Conservation (phyloP, 2,888 invertebrate species). For the Diaprepes abbreviatus region DNA sequence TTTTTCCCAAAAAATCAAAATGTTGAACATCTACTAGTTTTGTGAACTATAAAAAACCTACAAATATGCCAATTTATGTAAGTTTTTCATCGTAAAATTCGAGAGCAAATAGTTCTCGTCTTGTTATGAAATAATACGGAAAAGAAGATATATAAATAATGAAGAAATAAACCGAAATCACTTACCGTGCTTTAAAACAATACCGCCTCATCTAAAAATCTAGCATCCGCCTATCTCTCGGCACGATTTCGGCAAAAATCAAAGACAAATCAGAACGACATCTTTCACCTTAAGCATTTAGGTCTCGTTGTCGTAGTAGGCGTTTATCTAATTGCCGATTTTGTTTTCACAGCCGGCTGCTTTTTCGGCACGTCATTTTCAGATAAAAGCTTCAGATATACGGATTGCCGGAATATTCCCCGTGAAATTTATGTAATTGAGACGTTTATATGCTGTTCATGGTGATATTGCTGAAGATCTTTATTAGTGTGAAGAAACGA, state of each 20-base stretch:
- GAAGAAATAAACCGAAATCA: constrained; percentile 5
- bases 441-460: constrained; percentile 40
- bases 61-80: too few species aligned
- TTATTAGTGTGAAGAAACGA: constrained; percentile 37
- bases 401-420: constrained; percentile 29
- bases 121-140: too few species aligned
- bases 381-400: constrained; percentile 37
- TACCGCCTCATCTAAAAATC: constrained; percentile 26
- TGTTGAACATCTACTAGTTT: too few species aligned
- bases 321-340: constrained; percentile 52
- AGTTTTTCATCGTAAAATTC: too few species aligned
- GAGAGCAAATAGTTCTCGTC: too few species aligned
- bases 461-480: constrained; percentile 36
- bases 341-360: constrained; percentile 51
- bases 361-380: constrained; percentile 48
- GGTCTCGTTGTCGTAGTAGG: constrained; percentile 50
- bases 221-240: constrained; percentile 34
- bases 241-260: constrained; percentile 49
- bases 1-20: too few species aligned
- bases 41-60: too few species aligned
- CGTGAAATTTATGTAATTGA: constrained; percentile 44
- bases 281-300: constrained; percentile 47
- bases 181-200: constrained; percentile 16
- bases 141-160: too few species aligned
- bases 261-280: constrained; percentile 45